Evolutionary conservation across 1,140 invertebrate genomes (phyloP).

Genomic region (Pararge aegeria): DNA sequence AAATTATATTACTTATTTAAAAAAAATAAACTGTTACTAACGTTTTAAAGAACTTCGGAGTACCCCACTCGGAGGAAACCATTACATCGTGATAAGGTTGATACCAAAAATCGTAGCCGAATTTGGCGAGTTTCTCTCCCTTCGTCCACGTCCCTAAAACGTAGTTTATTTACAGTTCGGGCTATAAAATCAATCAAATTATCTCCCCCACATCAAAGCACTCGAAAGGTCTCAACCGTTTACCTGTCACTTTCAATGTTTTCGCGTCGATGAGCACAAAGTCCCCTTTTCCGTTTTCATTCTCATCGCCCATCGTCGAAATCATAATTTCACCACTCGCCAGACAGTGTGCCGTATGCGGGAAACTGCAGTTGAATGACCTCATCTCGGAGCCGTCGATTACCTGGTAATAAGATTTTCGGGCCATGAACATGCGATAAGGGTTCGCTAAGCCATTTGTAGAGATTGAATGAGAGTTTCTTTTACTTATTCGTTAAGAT

Average conservation of each 20-base stretch:
- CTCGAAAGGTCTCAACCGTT: conserved; percentile 25
- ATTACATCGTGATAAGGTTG: conserved; percentile 96
- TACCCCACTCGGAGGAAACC: conserved; percentile 95
- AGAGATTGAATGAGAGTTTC: conserved; percentile 9
- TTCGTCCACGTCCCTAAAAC: conserved; percentile 84
- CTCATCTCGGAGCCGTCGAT: conserved; percentile 88
- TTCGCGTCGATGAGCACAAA: conserved; percentile 94
- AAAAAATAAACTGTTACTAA: conserved; percentile 49
- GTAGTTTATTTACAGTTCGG: conserved; percentile 3
- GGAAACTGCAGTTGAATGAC: conserved; percentile 87
- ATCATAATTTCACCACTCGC: conserved; percentile 96
- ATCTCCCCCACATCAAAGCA: conserved; percentile 22
- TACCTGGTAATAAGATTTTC: conserved; percentile 79
- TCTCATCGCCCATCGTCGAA: conserved; percentile 92
- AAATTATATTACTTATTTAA: background rate
- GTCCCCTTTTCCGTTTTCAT: conserved; percentile 91
- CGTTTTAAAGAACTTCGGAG: conserved; percentile 89
- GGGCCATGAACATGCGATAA: conserved; percentile 34
- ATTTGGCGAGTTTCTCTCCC: conserved; percentile 82
- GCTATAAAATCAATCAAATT: conserved; percentile 9
- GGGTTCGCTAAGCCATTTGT: conserved; percentile 14
- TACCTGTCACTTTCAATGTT: conserved; percentile 87
- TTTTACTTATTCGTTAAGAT: conserved; percentile 6
- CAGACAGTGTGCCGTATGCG: conserved; percentile 97
- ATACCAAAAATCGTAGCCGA: conserved; percentile 96